Base-by-base conservation (phyloP, 2,113 vertebrate genomes). In the Colossoma macropomum region DNA sequence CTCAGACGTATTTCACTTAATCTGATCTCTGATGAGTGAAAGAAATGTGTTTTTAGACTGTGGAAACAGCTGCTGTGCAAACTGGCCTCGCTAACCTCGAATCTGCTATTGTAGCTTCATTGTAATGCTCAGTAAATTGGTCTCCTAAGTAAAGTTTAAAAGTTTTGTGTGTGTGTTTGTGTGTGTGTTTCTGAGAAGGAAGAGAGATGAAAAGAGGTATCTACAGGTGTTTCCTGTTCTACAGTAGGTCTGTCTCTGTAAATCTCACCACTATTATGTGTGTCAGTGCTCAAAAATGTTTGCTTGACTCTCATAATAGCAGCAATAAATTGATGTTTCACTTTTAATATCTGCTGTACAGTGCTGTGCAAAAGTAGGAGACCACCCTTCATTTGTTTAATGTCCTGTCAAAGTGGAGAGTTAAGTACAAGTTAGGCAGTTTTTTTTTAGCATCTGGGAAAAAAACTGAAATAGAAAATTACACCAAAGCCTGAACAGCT, bases 211-310 rank as follows among this genome's bases (percentile, higher is more conserved):
- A 23, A 66, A 65, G 23, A 4, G 72, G 30, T 63, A 78, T 77
- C 27, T 32, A 65, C 85, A 82, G 83, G 77, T 85, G 84, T 90
- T 72, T 84, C 75, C 78, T 80, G 84, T 32, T 78, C n/a, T 85
- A 83, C 60, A 62, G 38, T 59, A 68, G 71, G 70, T 80, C 56
- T 63, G 19, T 71, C 71, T 86, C 85, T 75, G 48, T 41, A 84
- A 82, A 81, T 79, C 75, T 84, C 77, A 68, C 74, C 25, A 32
- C 69, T 80, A 70, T 83, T 71, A 75, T 82, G 75, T 79, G 79
- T 63, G 54, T 32, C 9, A 41, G 30, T 74, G 41, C 27, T 54
- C 27, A 11, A 5, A 10, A 21, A 12, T 16, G 62, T 30, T 65
- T 34, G 28, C 13, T 34, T 23, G 11, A 34, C 32, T 41, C 17